These are phyloP conservation scores for Sinopyrophorus schimmeli DNA, from an alignment of 2,888 invertebrate genomes.

Conservation along the genomic window DNA sequence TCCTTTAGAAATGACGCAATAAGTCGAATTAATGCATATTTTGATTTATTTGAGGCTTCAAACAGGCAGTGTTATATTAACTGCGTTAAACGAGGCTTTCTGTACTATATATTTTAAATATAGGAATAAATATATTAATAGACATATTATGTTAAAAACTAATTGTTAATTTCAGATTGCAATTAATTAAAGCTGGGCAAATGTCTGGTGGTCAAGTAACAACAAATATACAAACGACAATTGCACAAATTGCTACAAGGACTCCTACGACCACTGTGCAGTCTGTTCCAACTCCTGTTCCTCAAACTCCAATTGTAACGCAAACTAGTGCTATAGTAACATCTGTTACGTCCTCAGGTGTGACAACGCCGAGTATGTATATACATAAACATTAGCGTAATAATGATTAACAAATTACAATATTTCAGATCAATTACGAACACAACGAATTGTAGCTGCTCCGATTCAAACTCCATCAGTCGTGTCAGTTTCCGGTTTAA, in stretches of 20 bases:
- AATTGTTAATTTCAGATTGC: conserved; percentile 16
- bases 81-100: too few species aligned
- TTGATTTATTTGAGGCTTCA: conserved; percentile 13
- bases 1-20: conserved; percentile 74
- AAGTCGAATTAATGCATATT: conserved; percentile 61
- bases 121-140: too few species aligned
- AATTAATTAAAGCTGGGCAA: conserved; percentile 26
- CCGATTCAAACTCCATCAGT: conserved; percentile 51
- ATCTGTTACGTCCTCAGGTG: conserved; percentile 53
- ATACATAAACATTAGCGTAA: too few species aligned
- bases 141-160: neutral
- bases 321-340: conserved; percentile 51
- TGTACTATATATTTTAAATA: too few species aligned
- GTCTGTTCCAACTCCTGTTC: conserved; percentile 34
- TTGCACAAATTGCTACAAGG: conserved; percentile 40
- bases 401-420: neutral
- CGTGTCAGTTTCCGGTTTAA: conserved; percentile 52
- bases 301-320: conserved; percentile 33
- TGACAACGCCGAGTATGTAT: conserved; percentile 51
- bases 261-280: conserved; percentile 40
- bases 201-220: conserved; percentile 24
- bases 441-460: conserved; percentile 51
- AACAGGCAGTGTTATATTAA: too few species aligned
- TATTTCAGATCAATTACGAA: conserved; percentile 45
- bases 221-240: conserved; percentile 39